These are phyloP conservation scores for Cylindroiulus punctatus DNA, from an alignment of 2,888 invertebrate species.

Conservation along the genomic window DNA sequence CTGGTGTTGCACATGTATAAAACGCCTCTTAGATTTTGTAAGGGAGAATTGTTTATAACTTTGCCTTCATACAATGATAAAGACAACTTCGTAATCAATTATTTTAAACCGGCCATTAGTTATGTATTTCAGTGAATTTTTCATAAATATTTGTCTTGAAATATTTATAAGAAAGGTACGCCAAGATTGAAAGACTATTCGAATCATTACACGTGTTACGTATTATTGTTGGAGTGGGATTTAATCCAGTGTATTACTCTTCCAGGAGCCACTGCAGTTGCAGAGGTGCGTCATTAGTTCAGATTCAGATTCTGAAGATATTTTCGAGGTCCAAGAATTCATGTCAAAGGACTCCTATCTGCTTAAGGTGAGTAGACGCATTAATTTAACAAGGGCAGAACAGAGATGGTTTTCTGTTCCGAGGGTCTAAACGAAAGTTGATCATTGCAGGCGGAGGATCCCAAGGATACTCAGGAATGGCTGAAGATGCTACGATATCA, in stretches of 20 bases:
- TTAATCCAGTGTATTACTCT: slow-evolving; percentile 50
- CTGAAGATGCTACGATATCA: slow-evolving; percentile 89
- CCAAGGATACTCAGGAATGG: slow-evolving; percentile 86
- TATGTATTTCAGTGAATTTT: too few species aligned
- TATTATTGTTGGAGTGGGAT: background rate
- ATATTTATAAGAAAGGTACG: too few species aligned
- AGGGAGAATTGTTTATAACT: too few species aligned
- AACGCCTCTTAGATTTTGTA: too few species aligned
- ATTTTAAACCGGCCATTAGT: too few species aligned
- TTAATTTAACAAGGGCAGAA: background rate
- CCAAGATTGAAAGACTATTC: too few species aligned
- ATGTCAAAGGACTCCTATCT: slow-evolving; percentile 92
- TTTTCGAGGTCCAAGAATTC: slow-evolving; percentile 94
- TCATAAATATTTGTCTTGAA: too few species aligned
- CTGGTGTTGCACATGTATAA: too few species aligned
- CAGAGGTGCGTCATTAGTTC: slow-evolving; percentile 91
- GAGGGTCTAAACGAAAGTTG: background rate
- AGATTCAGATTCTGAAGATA: slow-evolving; percentile 90
- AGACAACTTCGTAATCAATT: too few species aligned
- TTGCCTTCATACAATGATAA: too few species aligned
- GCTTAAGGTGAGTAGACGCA: slow-evolving; percentile 78
- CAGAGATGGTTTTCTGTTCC: background rate
- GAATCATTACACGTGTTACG: too few species aligned
- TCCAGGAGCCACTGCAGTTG: slow-evolving; percentile 84
- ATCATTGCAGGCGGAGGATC: slow-evolving; percentile 84